phyloP scores from a whole-genome alignment of 1,140 invertebrate genomes.

The Metopolophium dirhodum region DNA sequence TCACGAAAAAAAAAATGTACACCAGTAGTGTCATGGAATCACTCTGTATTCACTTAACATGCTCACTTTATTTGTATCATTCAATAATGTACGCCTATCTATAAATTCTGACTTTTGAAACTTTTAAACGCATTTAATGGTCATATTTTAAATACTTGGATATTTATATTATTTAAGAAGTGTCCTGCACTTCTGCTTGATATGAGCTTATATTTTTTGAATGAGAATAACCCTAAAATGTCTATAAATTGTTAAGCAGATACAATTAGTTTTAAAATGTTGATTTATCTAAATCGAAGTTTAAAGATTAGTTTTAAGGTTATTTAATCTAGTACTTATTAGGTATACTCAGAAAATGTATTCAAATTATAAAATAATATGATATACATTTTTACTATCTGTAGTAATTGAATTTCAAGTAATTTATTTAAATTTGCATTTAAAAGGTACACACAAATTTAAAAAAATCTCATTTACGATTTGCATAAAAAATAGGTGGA shows the following conservation, averaged over 20 bases:
- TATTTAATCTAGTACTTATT: not conserved
- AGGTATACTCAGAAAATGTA: not conserved
- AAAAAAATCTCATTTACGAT: no score
- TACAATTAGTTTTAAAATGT: not conserved
- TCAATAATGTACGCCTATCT: not conserved
- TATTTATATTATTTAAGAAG: not conserved
- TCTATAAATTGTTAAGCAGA: not conserved
- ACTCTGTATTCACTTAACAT: not conserved
- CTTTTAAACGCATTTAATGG: not conserved
- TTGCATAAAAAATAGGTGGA: not conserved
- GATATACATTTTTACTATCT: no score
- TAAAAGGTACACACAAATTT: no score
- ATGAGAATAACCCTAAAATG: not conserved
- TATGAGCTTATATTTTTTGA: not conserved
- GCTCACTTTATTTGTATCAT: not conserved
- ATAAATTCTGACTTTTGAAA: not conserved
- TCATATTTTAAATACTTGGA: not conserved
- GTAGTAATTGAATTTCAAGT: no score
- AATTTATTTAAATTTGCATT: no score
- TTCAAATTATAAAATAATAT: no score
- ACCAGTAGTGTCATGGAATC: no score
- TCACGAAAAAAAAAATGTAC: not conserved
- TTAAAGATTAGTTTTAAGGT: not conserved
- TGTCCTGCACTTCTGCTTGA: not conserved
- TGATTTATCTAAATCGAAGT: not conserved